Evolutionary conservation across 2,113 vertebrate genomes (phyloP), one percentile per base, ranked within the genome.

Genomic region (Ceuthmochares aereus): DNA sequence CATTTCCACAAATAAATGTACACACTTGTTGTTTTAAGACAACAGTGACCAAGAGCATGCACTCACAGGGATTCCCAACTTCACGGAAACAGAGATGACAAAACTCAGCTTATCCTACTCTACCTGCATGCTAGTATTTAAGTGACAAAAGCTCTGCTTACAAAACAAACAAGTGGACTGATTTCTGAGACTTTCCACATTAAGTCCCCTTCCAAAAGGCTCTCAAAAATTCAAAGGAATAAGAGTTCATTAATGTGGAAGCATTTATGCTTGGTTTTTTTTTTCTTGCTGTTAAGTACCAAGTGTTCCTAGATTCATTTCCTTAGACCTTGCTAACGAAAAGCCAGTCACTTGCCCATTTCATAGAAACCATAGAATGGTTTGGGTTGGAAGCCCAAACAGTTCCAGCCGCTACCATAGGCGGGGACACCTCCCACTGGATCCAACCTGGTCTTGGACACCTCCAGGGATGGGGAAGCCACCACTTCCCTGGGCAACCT

Each of bases 161-260:
- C 56, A 47, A 34, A 82, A 67, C 25, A 79, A 83, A 7, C 27
- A 77, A 64, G 17, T 8, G 16, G 12, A 25, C 12, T 18, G 15
- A 47, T 42, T 72, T 17, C 37, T 5, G 2, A 9, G 4, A 4
- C 15, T 42, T 12, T 62, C 69, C 80, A 45, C 8, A 25, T 67
- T 45, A 89, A 49, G 8, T 37, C 5, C 7, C 5, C 14, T 60
- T 7, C 14, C 12, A 37, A 59, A 30, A 21, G 54, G 6, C 36
- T 70, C 37, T 3, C 4, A 20, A 42, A 15, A 19, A 69, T 5
- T 23, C 4, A 0, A 49, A 21, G 6, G 13, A 68, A 18, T 45
- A 19, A 45, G 43, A 45, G 43, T 19, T 45, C 15, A 45, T 18
- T 45, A 40, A 42, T 1, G 0, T 1, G 4, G 16, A 43, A 20